Conservation (phyloP, 2,113 vertebrate genomes). For the Neogale vison region DNA sequence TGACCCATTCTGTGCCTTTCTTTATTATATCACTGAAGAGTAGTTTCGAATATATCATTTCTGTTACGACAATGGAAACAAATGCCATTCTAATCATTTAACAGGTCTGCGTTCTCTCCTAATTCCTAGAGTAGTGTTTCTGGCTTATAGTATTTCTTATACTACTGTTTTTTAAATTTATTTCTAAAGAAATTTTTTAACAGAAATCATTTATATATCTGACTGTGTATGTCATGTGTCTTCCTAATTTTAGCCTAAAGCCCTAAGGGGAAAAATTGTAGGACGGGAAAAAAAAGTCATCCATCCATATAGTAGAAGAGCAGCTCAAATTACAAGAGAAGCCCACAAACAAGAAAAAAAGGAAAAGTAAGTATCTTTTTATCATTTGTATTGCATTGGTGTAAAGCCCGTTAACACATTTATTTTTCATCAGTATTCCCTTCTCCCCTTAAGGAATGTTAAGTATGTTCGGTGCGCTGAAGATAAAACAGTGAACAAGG, state of each 20-base stretch:
- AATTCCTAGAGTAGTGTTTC: background rate
- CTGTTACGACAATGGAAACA: background rate
- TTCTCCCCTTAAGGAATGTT: background rate
- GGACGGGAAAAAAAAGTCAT: constrained; percentile 90
- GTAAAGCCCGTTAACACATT: background rate
- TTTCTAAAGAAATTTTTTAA: background rate
- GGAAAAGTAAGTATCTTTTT: constrained; percentile 86
- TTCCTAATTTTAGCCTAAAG: constrained; percentile 90
- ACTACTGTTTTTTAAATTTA: background rate
- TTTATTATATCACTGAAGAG: background rate
- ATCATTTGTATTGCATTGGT: background rate
- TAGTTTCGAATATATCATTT: background rate
- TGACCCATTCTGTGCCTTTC: background rate
- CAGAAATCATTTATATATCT: background rate
- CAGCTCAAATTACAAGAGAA: constrained; percentile 91
- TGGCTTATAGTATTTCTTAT: background rate
- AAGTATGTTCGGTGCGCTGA: background rate
- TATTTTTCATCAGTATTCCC: background rate
- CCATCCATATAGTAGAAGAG: constrained; percentile 97
- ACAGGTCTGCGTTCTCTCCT: background rate
- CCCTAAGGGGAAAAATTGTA: constrained; percentile 84
- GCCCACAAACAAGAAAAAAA: constrained; percentile 91
- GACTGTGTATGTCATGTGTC: background rate
- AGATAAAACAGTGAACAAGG: background rate
- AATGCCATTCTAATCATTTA: background rate